Conservation (phyloP, 2,888 invertebrate genomes). For the Drosophila hamatofila region DNA sequence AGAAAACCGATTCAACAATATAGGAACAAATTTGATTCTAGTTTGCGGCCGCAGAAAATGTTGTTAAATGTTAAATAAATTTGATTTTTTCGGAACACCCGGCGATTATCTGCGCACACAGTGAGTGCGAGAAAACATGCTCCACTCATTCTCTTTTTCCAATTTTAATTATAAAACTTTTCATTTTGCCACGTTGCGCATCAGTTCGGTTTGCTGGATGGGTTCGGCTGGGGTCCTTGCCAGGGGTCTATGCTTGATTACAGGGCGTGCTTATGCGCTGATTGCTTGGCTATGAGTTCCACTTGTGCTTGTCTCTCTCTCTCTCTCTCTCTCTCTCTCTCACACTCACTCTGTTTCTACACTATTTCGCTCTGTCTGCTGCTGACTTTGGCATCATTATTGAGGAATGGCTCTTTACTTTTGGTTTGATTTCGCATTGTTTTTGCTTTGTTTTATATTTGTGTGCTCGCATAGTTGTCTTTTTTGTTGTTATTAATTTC, state of each 20-base stretch:
- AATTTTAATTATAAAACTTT: conserved; percentile 85
- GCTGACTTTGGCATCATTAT: conserved; percentile 71
- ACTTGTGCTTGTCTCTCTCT: conserved; percentile 1
- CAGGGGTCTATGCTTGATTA: conserved; percentile 69
- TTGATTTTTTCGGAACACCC: conserved; percentile 33
- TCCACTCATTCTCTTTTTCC: conserved; percentile 57
- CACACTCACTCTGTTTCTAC: background rate
- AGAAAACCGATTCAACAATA: background rate
- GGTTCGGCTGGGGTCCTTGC: conserved; percentile 24
- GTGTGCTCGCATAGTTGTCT: conserved; percentile 69
- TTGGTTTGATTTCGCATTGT: conserved; percentile 55
- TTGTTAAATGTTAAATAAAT: background rate
- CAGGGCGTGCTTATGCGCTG: conserved; percentile 81
- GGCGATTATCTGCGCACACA: conserved; percentile 27
- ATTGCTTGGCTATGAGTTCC: conserved; percentile 71
- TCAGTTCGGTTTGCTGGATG: conserved; percentile 32
- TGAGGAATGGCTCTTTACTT: conserved; percentile 66
- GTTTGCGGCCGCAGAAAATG: background rate
- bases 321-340: background rate
- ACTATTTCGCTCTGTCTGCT: conserved; percentile 19
- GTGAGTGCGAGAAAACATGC: conserved; percentile 47
- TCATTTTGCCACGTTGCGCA: conserved; percentile 75
- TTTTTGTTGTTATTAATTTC: conserved; percentile 73
- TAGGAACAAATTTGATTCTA: too few relatives aligned
- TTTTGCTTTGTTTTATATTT: conserved; percentile 27